Conservation (phyloP, 1,140 invertebrate species). For the Drosophila funebris region DNA sequence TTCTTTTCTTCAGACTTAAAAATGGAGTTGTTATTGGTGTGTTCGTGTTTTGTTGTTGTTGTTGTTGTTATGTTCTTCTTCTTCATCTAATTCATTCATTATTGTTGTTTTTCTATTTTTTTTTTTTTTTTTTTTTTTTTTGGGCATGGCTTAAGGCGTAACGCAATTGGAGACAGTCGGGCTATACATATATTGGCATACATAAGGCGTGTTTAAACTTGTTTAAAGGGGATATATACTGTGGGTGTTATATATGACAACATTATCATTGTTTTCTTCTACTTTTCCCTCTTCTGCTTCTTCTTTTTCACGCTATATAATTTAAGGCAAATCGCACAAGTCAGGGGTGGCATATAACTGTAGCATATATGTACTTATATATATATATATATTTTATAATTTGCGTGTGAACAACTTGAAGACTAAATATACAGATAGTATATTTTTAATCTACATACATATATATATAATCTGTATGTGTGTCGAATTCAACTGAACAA, state of each 20-base stretch:
- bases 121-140: slow-evolving; percentile 6
- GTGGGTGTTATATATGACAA: not conserved
- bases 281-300: no score
- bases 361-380: slow-evolving; percentile 27
- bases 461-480: not conserved
- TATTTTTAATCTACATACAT: not conserved
- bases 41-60: slow-evolving; percentile 21
- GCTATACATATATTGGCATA: slow-evolving; percentile 27
- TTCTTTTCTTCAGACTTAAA: slow-evolving; percentile 69
- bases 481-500: not conserved
- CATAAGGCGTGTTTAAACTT: slow-evolving; percentile 23
- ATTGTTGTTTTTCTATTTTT: slow-evolving; percentile 16
- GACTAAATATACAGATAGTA: slow-evolving; percentile 12
- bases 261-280: not conserved
- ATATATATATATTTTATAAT: slow-evolving; percentile 20
- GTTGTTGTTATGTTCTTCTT: slow-evolving; percentile 40
- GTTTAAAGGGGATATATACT: not conserved
- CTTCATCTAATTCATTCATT: slow-evolving; percentile 22
- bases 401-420: slow-evolving; percentile 35
- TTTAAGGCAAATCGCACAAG: slow-evolving; percentile 75
- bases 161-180: slow-evolving; percentile 38
- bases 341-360: slow-evolving; percentile 37
- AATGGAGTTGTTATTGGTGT: slow-evolving; percentile 68
- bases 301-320: slow-evolving; percentile 30
- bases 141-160: slow-evolving; percentile 58